Evolutionary conservation across 2,888 invertebrate species (phyloP), one percentile per base, ranked within the genome.

Genomic region (Camponotus fellah): DNA sequence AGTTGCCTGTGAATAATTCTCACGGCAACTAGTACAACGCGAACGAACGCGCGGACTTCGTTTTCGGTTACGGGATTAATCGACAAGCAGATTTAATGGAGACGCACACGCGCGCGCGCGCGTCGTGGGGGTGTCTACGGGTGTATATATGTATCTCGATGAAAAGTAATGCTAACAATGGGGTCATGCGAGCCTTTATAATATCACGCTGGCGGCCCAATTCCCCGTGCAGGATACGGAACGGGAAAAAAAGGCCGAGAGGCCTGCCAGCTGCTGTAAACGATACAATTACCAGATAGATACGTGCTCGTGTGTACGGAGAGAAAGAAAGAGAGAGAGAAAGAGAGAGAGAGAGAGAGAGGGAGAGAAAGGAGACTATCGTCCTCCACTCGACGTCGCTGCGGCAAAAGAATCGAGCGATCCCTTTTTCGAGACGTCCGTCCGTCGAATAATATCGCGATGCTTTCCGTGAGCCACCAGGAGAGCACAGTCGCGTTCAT

Each of bases 151-250:
- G 53, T 53, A 93, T 94, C 92, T 91, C 88, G 92, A 92, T 94
- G 92, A 92, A 93, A 93, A 92, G 91, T 90, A 89, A 87, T 88
- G 86, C 86, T 90, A 91, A 93, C 94, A 94, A 94, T 93, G 89
- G 92, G 88, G 90, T 89, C 91, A 91, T 91, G 91, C 89, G 91
- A 93, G 92, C 93, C 92, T 93, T 93, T 92, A 89, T 91, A 93
- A 93, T 92, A 93, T 92, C 92, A 90, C 91, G 91, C 89, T 87
- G 82, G 86, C 85, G 80, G 80, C 77, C 80, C 86, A 83, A 86
- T 84, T 86, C 79, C 84, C 88, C 82, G 87, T 82, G 88, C 89
- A 72, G 65, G 86, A 83, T 76, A 49, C 68, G 82, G 83, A 86
- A 75, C 74, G 56, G 69, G 74, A 83, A 75, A 87, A 84, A 88